Base-by-base conservation (phyloP, 2,888 invertebrate species). In the Gymnocheta viridis region DNA sequence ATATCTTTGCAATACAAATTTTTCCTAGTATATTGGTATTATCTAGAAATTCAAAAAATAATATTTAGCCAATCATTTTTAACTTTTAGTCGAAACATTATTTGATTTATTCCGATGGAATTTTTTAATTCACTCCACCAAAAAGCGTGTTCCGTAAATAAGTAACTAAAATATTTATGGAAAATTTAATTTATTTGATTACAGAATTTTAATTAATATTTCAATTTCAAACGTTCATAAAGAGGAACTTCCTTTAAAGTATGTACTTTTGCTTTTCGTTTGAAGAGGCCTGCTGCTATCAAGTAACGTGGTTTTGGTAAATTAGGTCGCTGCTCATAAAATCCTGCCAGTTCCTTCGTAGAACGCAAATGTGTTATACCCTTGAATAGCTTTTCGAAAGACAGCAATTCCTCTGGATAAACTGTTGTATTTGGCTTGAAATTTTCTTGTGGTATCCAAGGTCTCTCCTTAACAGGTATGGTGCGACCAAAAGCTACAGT, bases 281-380 rank as follows among this genome's bases (percentile, higher is more conserved):
- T 87, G 54, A 92, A 92, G 27, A 88, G 86, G 0, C 91, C 91
- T 22, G 87, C 85, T 12, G 89, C 85, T 0, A 89, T 82, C 19
- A 92, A 86, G 78, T 91, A 92, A 41, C 82, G 77, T 1, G 92
- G 92, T 4, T 88, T 88, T 12, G 88, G 82, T 17, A 92, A 64
- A 29, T 86, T 73, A 3, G 90, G 89, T 77, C 90, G 88, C 17
- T 87, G 86, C 35, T 88, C 85, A 77, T 91, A 91, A 83, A 91
- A 89, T 2, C 91, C 89, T 6, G 90, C 86, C 0, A 92, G 81
- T 0, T 89, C 89, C 32, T 89, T 89, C 0, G 91, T 91, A 24
- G 92, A 90, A 32, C 91, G 89, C 58, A 92, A 87, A 86, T 92
- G 92, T 0, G 89, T 88, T 17, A 92, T 92, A 67, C 92, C 92